These are phyloP conservation scores for Acrocephalus scirpaceus DNA, from an alignment of 2,797 vertebrate genomes.

Conservation along the genomic window DNA sequence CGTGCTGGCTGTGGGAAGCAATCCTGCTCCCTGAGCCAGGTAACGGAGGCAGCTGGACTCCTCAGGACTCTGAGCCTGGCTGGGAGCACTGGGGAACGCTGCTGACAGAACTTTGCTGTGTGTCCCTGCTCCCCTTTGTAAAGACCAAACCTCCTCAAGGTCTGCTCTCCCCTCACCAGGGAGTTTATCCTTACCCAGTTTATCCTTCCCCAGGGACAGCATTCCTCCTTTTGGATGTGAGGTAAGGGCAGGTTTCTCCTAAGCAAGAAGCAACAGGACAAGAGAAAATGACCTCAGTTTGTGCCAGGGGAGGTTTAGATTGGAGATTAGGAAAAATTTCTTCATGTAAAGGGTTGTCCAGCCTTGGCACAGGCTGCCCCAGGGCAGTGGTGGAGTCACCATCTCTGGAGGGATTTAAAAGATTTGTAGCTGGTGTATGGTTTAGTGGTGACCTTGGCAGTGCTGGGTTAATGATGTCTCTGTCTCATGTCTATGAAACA, in stretches of 20 bases:
- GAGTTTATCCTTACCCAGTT: too few species aligned
- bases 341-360: neutral
- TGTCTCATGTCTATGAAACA: neutral
- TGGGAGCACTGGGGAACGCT: neutral
- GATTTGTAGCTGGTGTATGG: rapidly evolving
- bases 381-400: neutral
- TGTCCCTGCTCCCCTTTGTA: neutral
- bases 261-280: neutral
- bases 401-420: neutral
- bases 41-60: neutral
- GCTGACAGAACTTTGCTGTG: neutral
- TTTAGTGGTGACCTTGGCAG: neutral
- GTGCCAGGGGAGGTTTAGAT: neutral
- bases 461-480: neutral
- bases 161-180: neutral
- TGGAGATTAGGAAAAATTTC: neutral
- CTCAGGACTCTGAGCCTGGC: rapidly evolving
- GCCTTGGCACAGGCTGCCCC: neutral
- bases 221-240: neutral
- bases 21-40: neutral
- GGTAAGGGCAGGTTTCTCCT: rapidly evolving
- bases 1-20: neutral
- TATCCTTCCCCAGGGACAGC: neutral
- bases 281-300: neutral
- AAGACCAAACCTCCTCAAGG: neutral